Evolutionary conservation across 2,888 invertebrate genomes (phyloP).

Genomic region (Melanargia galathea): DNA sequence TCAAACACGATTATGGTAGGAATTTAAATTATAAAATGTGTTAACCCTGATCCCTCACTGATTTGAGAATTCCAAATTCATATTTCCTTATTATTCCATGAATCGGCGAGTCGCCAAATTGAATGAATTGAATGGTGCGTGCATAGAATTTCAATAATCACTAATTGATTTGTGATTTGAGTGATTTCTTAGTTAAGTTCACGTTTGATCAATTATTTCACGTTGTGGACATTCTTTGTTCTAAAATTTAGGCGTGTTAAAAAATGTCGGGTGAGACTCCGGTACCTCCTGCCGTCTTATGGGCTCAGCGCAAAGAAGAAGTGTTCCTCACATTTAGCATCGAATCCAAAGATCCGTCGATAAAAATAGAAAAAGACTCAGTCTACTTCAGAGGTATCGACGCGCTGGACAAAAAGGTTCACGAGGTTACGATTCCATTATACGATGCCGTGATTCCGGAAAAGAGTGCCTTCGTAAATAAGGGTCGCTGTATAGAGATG

Average conservation of each 20-base stretch:
- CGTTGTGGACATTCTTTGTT: slow-evolving; percentile 40
- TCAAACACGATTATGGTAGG: slow-evolving; percentile 1
- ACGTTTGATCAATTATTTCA: slow-evolving; percentile 42
- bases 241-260: slow-evolving; percentile 27
- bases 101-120: slow-evolving; percentile 50
- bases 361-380: slow-evolving; percentile 88
- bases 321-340: slow-evolving; percentile 94
- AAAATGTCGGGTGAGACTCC: slow-evolving; percentile 77
- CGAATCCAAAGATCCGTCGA: slow-evolving; percentile 92
- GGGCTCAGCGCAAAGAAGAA: slow-evolving; percentile 94
- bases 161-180: slow-evolving; percentile 37
- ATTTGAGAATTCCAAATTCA: slow-evolving; percentile 16
- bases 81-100: slow-evolving; percentile 21
- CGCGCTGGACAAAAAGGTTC: slow-evolving; percentile 90
- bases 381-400: slow-evolving; percentile 93
- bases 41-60: slow-evolving; percentile 43
- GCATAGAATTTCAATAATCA: slow-evolving; percentile 41
- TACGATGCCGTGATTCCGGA: slow-evolving; percentile 91
- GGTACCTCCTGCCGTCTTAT: slow-evolving; percentile 91
- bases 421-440: slow-evolving; percentile 94
- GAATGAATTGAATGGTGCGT: slow-evolving; percentile 37
- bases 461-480: slow-evolving; percentile 87
- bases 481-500: slow-evolving; percentile 89
- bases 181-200: slow-evolving; percentile 35
- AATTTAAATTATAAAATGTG: slow-evolving; percentile 18